Evolutionary conservation across 2,888 invertebrate species (phyloP), one percentile per base, ranked within the genome.

Genomic region (Drosophila mercatorum): DNA sequence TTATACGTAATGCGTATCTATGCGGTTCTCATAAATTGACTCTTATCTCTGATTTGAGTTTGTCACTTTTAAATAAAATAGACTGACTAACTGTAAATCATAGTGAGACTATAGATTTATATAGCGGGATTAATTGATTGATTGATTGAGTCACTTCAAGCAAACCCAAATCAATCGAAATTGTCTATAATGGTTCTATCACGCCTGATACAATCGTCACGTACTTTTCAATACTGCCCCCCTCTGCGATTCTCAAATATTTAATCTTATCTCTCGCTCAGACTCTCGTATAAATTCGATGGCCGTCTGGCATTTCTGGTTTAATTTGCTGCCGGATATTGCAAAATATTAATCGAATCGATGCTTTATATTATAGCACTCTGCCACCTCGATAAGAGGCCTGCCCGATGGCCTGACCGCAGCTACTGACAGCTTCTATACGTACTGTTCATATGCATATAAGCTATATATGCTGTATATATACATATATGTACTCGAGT

Each of bases 261-360:
- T 26, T 40, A 53, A 53, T 53, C 53, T 53, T 40, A 53, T 53
- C 38, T 38, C 5, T 26, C 8, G 8, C 40, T 40, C 38, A 40
- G 2, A 26, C 4, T 26, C 38, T 12, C 11, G 31, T 28, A 34
- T 41, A 47, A 34, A 1, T 36, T 36, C 46, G 52, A 31, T 26
- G 47, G 31, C 8, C 28, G 46, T 38, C 26, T 26, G 10, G 22
- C 41, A 28, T 61, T 62, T 43, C 63, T 46, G 72, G 71, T 63
- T 67, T 51, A 41, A 62, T 58, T 68, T 56, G 70, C 74, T 67
- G 74, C 80, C 81, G 84, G 82, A 84, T 81, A 84, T 82, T 74
- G 80, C 84, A 66, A 79, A 84, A 76, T 79, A 31, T 49, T 65
- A 70, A 69, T 73, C 64, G 67, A 47, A 69, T 73, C 64, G 67